A percentile compares a stretch with the other conserved stretches of the same genome.
These are phyloP conservation scores for Fulica atra DNA, from an alignment of 2,113 vertebrate genomes.

Conservation along the genomic window DNA sequence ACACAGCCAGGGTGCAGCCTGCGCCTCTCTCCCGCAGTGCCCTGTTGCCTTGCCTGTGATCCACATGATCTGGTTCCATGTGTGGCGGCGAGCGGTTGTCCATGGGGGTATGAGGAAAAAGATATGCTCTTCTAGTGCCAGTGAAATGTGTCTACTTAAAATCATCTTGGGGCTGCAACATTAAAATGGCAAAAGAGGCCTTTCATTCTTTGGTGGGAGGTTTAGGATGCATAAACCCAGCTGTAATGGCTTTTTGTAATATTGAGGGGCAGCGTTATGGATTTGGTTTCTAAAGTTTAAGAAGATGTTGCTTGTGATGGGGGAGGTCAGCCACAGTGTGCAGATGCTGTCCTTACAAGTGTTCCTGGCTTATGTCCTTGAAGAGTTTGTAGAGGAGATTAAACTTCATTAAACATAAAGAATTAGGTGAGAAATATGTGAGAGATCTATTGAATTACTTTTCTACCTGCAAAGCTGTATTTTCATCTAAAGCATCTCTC, in stretches of 20 bases:
- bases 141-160: background rate
- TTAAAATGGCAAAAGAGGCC: background rate
- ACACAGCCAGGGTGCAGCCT: background rate
- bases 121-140: background rate
- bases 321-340: rapidly evolving
- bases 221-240: background rate
- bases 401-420: background rate
- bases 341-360: background rate
- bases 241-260: background rate
- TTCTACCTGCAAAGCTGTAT: background rate
- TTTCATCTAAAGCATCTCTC: background rate
- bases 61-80: background rate
- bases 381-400: background rate
- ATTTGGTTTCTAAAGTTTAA: background rate
- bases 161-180: background rate
- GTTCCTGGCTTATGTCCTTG: background rate
- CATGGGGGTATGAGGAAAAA: background rate
- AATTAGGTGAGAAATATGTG: background rate
- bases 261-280: background rate
- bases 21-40: background rate
- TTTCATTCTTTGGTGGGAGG: background rate
- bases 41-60: background rate
- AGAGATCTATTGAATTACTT: background rate
- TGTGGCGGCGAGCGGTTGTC: rapidly evolving
- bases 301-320: background rate